phyloP scores from a whole-genome alignment of 2,888 invertebrate species.

The Sisyra nigra region DNA sequence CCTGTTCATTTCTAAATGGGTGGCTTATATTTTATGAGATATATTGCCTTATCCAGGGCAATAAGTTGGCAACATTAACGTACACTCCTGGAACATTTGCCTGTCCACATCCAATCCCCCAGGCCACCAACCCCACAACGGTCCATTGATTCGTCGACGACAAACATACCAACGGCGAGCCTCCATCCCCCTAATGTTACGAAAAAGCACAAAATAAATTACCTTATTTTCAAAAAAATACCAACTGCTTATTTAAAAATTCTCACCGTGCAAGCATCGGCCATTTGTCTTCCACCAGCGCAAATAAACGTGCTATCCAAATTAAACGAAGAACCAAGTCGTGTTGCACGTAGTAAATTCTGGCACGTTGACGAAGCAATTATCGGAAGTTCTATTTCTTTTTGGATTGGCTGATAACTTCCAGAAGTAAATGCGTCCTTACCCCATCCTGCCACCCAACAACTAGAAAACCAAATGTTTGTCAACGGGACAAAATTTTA shows the following conservation, averaged over 20 bases:
- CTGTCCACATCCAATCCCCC: conserved; percentile 52
- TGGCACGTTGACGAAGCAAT: conserved; percentile 43
- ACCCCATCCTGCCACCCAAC: conserved; percentile 73
- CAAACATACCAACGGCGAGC: conserved; percentile 49
- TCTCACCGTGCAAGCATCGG: conserved; percentile 27
- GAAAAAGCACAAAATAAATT: conserved; percentile 14
- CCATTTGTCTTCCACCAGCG: conserved; percentile 21
- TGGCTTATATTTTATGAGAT: neutral
- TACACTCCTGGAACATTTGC: conserved; percentile 55
- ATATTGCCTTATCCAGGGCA: conserved; percentile 38
- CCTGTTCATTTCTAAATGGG: too few species aligned
- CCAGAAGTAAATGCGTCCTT: conserved; percentile 53
- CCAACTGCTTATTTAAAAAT: neutral
- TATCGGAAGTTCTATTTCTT: conserved; percentile 56
- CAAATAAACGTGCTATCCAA: conserved; percentile 43
- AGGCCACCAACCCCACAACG: conserved; percentile 49
- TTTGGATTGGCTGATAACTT: conserved; percentile 45
- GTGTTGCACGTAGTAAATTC: conserved; percentile 39
- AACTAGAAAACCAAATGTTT: conserved; percentile 27
- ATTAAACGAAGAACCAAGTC: conserved; percentile 43
- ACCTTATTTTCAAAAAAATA: neutral
- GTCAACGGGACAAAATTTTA: neutral
- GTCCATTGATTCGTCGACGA: conserved; percentile 34
- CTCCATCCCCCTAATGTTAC: conserved; percentile 50
- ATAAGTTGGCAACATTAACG: conserved; percentile 45